Base-by-base conservation (phyloP, 2,888 invertebrate genomes). In the Mesorhabditis sp. region DNA sequence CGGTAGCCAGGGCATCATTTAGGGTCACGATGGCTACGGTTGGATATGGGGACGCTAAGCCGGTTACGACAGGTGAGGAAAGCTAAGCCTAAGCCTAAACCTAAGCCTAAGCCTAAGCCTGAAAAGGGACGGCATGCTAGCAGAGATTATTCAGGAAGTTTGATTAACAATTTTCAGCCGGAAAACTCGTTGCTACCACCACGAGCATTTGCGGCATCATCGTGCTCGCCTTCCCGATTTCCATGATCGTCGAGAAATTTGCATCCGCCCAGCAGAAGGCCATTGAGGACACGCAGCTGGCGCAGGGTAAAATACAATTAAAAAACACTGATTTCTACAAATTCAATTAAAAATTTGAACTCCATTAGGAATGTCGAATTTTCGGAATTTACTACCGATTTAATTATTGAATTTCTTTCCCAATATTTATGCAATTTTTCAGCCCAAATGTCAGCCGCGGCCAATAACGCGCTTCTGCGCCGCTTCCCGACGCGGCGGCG, bases 231-330 rank as follows among this genome's bases (percentile, higher is more conserved):
- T 84, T 84, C 67, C 84, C 84, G 7, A 82, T 84, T 64, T 82
- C 82, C 7, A 81, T 84, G 82, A 83, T 84, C 45, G 84, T 84
- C 13, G 84, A 84, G 70, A 84, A 84, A 61, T 84, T 84, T 69
- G 83, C 84, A 4, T 76, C 75, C 4, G 83, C 83, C 10, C 83
- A 83, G 65, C 83, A 83, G 45, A 76, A 78, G 70, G 77, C 80
- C 7, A 75, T 81, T 10, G 77, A 82, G 44, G 82, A 83, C 66
- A 76, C 76, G 63, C 83, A 83, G 69, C 73, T 83, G 42, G 78
- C 80, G 43, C 82, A 83, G 74, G 80, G 83, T 82, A 4, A n/a
- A 72, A n/a, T 58, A 15, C n/a, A 13, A 62, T 61, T 5, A 62
- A 71, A 43, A 61, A 43, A 28, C 15, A 15, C 6, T 28, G 10